Percentiles rank a stretch among this genome's conserved stretches.
phyloP scores from a whole-genome alignment of 2,888 invertebrate species.

The Eristalinus sepulchralis region DNA sequence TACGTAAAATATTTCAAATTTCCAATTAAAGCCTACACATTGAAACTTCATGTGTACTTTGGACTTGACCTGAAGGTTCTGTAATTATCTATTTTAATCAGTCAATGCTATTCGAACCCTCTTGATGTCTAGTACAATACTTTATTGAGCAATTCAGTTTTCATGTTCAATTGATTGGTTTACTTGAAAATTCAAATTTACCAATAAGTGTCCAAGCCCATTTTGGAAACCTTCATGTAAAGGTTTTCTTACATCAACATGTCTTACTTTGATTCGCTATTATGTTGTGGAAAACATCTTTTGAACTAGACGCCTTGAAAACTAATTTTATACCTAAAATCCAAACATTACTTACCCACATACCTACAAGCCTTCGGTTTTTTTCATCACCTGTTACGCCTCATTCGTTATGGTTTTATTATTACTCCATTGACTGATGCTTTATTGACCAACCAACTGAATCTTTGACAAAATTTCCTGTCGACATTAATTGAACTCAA shows the following conservation, averaged over 20 bases:
- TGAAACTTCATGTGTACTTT: background rate
- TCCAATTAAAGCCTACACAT: too few relatives aligned
- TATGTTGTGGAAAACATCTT: background rate
- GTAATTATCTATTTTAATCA: background rate
- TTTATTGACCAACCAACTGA: conserved; percentile 22
- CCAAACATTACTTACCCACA: background rate
- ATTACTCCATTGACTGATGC: background rate
- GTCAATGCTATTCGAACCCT: background rate
- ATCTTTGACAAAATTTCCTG: conserved; percentile 3
- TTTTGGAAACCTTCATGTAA: background rate
- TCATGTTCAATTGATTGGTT: background rate
- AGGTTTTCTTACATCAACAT: background rate
- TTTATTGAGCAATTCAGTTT: background rate
- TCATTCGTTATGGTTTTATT: conserved; percentile 26
- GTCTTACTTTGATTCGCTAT: background rate
- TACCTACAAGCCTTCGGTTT: conserved; percentile 15
- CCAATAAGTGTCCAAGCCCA: background rate
- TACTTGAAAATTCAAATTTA: background rate
- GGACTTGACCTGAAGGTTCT: background rate
- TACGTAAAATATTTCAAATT: too few relatives aligned
- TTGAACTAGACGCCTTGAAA: conserved; percentile 13
- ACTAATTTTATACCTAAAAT: background rate
- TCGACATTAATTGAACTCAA: conserved; percentile 25
- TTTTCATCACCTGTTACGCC: background rate
- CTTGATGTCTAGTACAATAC: background rate